Evolutionary conservation across 2,888 invertebrate genomes (phyloP).

Genomic region (Drosophila prostipennis): DNA sequence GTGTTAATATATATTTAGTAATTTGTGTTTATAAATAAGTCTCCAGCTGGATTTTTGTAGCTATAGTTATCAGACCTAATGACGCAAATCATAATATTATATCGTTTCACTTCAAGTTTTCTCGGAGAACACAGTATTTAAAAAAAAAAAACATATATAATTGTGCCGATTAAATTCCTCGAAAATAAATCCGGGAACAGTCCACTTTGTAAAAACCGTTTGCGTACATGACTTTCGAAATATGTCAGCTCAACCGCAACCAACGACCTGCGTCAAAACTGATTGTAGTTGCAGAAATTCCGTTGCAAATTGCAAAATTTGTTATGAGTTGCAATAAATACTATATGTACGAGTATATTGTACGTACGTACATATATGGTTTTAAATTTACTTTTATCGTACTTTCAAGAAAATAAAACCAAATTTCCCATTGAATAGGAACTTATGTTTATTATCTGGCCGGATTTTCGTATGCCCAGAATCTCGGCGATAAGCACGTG

Average conservation of each 20-base stretch:
- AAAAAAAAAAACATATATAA: not conserved
- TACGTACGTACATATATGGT: not conserved
- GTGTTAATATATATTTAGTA: no score
- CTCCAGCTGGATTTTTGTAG: not conserved
- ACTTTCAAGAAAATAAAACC: not conserved
- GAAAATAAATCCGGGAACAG: not conserved
- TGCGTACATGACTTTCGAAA: conserved; percentile 6
- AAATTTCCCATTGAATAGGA: not conserved
- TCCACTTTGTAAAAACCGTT: not conserved
- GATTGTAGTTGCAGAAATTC: conserved; percentile 22
- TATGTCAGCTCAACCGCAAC: conserved; percentile 2
- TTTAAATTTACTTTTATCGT: no score
- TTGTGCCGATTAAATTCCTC: not conserved
- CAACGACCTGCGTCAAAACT: conserved; percentile 17
- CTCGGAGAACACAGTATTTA: not conserved
- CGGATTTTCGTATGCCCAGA: conserved; percentile 17
- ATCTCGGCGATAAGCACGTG: conserved; percentile 26
- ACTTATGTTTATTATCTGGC: conserved; percentile 5
- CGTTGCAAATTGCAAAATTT: conserved; percentile 15
- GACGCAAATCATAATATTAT: not conserved
- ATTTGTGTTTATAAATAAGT: not conserved
- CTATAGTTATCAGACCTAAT: not conserved
- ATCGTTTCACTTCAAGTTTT: not conserved
- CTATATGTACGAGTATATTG: no score
- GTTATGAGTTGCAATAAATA: conserved; percentile 1